Base-by-base conservation (phyloP, 2,888 invertebrate genomes). In the Eupelmus urozonus region DNA sequence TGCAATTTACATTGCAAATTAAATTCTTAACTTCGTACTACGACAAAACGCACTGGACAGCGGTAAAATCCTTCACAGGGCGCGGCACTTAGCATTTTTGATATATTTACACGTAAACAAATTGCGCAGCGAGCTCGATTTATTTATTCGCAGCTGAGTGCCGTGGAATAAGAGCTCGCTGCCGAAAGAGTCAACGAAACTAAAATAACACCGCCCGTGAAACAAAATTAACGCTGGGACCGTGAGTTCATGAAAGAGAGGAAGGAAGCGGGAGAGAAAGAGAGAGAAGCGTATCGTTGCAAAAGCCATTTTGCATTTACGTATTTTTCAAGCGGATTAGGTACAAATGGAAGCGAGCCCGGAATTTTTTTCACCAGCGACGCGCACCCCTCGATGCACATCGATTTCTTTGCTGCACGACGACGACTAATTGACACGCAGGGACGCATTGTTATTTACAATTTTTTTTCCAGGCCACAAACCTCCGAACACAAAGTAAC, bases 261-360 rank as follows among this genome's bases (percentile, higher is more conserved):
- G n/a, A 29, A 69, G 25, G 42, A 23, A 57, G 9, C 49, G 16
- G 13, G 5, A 29, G 18, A n/a, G 53, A 29, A 27, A 29, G 53
- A 34, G 9, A 34, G 9, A 34, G 9, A 27, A 11, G 11, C 34
- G 45, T 27, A 40, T 29, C n/a, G n/a, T n/a, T 20, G 23, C 25
- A 42, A 53, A 40, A 72, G 40, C 71, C 55, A 53, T 23, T 66
- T 59, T 34, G 49, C 18, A 74, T 74, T 74, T 67, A 65, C 55
- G 63, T 73, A 73, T 65, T 66, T 74, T 59, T 34, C 66, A 23
- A 74, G 66, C 66, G 66, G 66, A 74, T 74, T 67, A 74, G 49
- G 27, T 49, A 51, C 45, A 67, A 74, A 55, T 65, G 73, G 16
- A 73, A 73, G 29, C 51, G 23, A 49, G 18, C 13, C 16, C 5